A percentile compares a stretch with the other conserved stretches of the same genome.
Conservation (phyloP, 2,797 vertebrate species). For the Buceros bicornis region DNA sequence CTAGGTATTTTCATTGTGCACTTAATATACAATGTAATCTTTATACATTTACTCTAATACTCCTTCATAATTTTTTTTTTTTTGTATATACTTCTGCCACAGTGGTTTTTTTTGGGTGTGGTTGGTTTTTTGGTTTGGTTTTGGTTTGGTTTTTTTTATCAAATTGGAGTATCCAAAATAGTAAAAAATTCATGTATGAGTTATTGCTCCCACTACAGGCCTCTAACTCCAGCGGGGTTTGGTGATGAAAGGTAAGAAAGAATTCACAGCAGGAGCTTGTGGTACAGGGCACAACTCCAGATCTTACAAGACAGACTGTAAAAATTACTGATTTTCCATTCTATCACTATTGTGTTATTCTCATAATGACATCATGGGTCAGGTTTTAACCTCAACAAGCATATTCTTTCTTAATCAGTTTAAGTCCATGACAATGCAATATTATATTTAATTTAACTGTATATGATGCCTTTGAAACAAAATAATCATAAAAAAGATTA, state of each 20-base stretch:
- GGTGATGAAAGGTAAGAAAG: background rate
- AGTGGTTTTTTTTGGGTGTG: background rate
- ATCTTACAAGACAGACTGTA: background rate
- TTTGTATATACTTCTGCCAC: background rate
- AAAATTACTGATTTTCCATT: background rate
- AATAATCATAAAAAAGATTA: background rate
- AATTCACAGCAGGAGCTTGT: background rate
- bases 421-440: background rate
- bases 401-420: background rate
- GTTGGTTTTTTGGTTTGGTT: background rate
- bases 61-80: background rate
- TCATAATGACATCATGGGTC: conserved; percentile 1
- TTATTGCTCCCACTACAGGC: background rate
- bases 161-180: background rate
- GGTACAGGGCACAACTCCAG: background rate
- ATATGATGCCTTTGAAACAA: background rate
- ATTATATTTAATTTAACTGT: background rate
- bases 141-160: background rate
- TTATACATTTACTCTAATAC: background rate
- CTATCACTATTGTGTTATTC: background rate
- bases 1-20: background rate
- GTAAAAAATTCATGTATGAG: background rate
- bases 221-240: background rate
- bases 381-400: background rate
- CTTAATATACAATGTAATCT: background rate